Conservation (phyloP, 2,888 invertebrate genomes). For the Plusia festucae region DNA sequence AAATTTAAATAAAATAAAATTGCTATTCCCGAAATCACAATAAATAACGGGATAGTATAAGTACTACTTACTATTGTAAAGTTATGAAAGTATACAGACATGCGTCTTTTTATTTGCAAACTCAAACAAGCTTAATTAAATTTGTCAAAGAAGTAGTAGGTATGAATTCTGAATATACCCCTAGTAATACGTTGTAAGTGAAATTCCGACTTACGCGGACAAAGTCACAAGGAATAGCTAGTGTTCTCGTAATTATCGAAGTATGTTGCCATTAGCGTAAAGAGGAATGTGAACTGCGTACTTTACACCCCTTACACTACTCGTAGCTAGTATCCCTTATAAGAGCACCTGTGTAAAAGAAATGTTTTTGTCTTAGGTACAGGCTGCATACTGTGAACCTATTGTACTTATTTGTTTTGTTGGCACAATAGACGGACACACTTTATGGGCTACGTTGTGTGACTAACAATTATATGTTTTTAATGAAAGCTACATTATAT, state of each 20-base stretch:
- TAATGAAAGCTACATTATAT: constrained; percentile 46
- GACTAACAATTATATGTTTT: constrained; percentile 40
- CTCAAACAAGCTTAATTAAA: too few species aligned
- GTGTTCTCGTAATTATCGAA: constrained; percentile 4
- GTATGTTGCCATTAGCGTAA: constrained; percentile 4
- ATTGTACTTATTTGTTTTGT: not conserved
- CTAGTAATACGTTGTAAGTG: not conserved
- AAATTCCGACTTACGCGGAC: not conserved
- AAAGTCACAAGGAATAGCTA: not conserved
- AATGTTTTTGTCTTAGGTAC: constrained; percentile 1
- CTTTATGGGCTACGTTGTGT: constrained; percentile 34
- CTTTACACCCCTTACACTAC: not conserved
- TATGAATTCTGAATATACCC: too few species aligned
- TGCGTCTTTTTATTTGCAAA: too few species aligned
- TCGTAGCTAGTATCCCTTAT: not conserved
- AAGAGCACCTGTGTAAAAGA: constrained; percentile 1
- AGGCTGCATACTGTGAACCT: not conserved
- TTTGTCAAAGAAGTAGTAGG: too few species aligned
- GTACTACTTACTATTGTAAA: too few species aligned
- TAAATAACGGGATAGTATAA: too few species aligned
- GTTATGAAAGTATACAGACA: too few species aligned
- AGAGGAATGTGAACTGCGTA: constrained; percentile 4
- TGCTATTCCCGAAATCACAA: too few species aligned
- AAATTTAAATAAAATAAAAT: too few species aligned
- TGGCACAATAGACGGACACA: constrained; percentile 25